Base-by-base conservation (phyloP, 2,888 invertebrate genomes). In the Sicus ferrugineus region DNA sequence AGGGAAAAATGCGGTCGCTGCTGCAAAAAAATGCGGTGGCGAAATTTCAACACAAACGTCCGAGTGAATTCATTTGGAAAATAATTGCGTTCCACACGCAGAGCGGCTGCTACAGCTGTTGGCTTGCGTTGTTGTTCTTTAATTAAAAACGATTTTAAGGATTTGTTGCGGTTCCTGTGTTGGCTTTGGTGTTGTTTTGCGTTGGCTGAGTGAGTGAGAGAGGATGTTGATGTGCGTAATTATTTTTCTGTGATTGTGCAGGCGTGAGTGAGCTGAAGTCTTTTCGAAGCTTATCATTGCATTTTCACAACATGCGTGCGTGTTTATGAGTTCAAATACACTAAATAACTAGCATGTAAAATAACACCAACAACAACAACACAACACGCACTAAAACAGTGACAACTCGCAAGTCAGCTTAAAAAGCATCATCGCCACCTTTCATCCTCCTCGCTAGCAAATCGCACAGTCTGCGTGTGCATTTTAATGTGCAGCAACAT, bases 31-130 rank as follows among this genome's bases (percentile, higher is more conserved):
- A 4, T 42, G 42, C 16, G 14, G 4, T 16, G 42, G 42, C n/a
- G 42, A 42, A 42, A 42, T 26, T 19, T 48, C 62, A 46, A 26
- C 56, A 46, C 58, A 67, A 67, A 67, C 28, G 30, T 46, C 46
- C 54, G 56, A 48, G 59, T 67, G 67, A 67, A 59, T 38, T 67
- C 67, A 67, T 67, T 67, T 58, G 67, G 59, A 67, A 66, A 67
- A 48, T 67, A 67, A 67, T 67, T 67, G 58, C 67, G 48, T 67
- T 67, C 30, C 67, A 23, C 31, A 21, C n/a, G 5, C 30, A 26
- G 23, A 26, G 14, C 23, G 16, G 19, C 48, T 56, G 26, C n/a
- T 38, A 21, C 42, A 19, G 50, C 21, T 54, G 23, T 52, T 54
- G 61, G 9, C 46, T 38, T 23, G 52, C 54, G 19, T 31, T 50